Conservation (phyloP, 2,113 vertebrate species). For the Mandrillus leucophaeus region DNA sequence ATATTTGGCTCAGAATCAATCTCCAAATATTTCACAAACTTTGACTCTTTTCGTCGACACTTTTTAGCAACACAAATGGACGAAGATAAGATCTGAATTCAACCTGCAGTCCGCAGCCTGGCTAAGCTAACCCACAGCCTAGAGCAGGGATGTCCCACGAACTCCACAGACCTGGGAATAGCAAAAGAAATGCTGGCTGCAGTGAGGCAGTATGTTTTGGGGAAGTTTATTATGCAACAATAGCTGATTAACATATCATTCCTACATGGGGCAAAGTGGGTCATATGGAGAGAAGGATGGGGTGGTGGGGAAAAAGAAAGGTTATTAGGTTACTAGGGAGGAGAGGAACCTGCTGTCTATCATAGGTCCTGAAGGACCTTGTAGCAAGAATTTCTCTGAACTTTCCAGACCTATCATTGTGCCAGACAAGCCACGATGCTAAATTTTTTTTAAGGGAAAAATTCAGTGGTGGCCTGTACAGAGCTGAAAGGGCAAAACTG, state of each 20-base stretch:
- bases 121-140: neutral
- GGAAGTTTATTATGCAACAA: neutral
- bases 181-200: neutral
- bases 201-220: neutral
- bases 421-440: slow-evolving; percentile 58
- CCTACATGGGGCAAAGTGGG: neutral
- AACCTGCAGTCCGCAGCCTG: neutral
- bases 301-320: neutral
- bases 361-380: slow-evolving; percentile 7
- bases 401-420: slow-evolving; percentile 37
- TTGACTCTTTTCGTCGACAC: too few relatives aligned
- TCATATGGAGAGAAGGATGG: neutral
- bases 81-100: neutral
- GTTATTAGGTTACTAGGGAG: neutral
- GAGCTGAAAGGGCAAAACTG: slow-evolving; percentile 73
- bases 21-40: too few relatives aligned
- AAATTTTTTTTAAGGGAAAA: slow-evolving; percentile 58
- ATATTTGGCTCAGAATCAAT: too few relatives aligned
- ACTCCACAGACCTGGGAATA: neutral
- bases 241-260: neutral
- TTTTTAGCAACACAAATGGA: neutral
- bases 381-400: slow-evolving; percentile 49
- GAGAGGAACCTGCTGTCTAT: neutral
- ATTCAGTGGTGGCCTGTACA: slow-evolving; percentile 48
- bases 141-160: neutral